Conservation (phyloP, 2,113 vertebrate species). For the Tringa solitaria region DNA sequence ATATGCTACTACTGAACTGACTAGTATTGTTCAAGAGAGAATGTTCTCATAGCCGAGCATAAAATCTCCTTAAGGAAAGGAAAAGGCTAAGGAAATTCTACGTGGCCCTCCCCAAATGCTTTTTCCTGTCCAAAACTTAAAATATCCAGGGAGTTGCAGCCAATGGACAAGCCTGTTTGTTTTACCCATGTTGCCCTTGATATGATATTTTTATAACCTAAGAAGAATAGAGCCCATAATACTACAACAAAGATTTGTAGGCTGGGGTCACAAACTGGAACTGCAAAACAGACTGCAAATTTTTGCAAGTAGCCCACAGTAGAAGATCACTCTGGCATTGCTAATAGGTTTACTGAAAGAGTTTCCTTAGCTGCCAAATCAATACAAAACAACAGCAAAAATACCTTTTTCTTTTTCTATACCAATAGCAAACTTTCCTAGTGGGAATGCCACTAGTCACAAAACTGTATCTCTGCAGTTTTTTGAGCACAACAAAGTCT, state of each 20-base stretch:
- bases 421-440: background rate
- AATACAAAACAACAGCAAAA: slow-evolving; percentile 8
- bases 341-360: background rate
- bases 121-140: background rate
- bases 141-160: background rate
- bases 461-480: background rate
- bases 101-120: rapidly evolving
- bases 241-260: background rate
- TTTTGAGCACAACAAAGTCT: background rate
- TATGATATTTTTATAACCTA: background rate
- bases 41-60: background rate
- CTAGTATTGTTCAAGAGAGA: background rate
- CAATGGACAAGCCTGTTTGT: background rate
- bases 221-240: background rate
- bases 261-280: background rate
- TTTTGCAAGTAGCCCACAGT: background rate
- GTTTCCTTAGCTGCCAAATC: slow-evolving; percentile 3
- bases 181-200: background rate
- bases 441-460: background rate
- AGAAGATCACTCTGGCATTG: background rate
- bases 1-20: background rate
- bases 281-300: background rate
- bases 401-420: background rate
- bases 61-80: background rate
- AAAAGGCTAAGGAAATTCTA: background rate